phyloP scores from a whole-genome alignment of 2,888 invertebrate species.

The Tipula vernalis region DNA sequence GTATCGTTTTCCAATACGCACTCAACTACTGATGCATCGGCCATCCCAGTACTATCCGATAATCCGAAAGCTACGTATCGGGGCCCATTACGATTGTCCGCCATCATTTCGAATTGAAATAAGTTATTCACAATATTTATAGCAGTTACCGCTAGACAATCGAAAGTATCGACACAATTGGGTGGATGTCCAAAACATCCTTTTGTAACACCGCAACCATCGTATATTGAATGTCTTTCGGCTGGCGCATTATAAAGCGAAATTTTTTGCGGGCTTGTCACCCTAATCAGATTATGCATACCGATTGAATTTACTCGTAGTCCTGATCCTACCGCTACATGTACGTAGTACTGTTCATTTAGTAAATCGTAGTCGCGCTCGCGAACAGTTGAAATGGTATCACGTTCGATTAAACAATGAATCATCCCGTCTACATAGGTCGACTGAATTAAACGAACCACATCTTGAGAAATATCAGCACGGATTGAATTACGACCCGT shows the following conservation, averaged over 20 bases:
- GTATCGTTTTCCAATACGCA: slow-evolving; percentile 53
- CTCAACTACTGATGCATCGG: slow-evolving; percentile 72
- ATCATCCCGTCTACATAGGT: slow-evolving; percentile 52
- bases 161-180: background rate
- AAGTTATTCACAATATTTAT: background rate
- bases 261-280: background rate
- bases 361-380: slow-evolving; percentile 56
- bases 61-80: slow-evolving; percentile 56
- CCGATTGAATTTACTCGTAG: slow-evolving; percentile 22
- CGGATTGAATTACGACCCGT: background rate
- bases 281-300: background rate
- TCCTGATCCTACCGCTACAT: slow-evolving; percentile 47
- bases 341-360: slow-evolving; percentile 52
- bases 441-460: slow-evolving; percentile 48
- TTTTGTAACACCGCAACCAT: background rate
- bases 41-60: slow-evolving; percentile 69
- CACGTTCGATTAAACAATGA: slow-evolving; percentile 63
- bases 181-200: background rate
- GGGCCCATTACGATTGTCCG: background rate
- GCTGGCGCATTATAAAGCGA: background rate
- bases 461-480: slow-evolving; percentile 38
- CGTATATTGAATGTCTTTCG: background rate
- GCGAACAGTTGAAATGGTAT: slow-evolving; percentile 47
- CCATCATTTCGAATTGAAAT: background rate
- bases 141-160: background rate